phyloP scores from a whole-genome alignment of 2,113 vertebrate genomes.

The Excalfactoria chinensis region DNA sequence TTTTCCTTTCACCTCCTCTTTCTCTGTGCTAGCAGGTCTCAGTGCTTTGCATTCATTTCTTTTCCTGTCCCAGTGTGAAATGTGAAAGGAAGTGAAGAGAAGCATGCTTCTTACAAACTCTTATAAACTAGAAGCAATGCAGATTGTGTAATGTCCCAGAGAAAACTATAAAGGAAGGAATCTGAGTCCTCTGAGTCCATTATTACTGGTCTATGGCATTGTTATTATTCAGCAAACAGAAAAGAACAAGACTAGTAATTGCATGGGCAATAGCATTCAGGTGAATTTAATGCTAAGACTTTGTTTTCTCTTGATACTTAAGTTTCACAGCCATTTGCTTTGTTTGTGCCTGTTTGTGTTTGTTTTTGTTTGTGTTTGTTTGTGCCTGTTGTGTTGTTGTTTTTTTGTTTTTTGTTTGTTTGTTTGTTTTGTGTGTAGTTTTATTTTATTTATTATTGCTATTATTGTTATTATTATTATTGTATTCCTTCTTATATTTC shows the following conservation, averaged over 20 bases:
- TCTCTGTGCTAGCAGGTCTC: not conserved
- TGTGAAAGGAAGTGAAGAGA: not conserved
- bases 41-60: not conserved
- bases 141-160: not conserved
- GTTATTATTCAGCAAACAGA: not conserved
- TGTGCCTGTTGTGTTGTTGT: not conserved
- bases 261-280: not conserved
- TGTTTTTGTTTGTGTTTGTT: not conserved
- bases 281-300: not conserved
- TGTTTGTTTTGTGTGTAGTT: not conserved
- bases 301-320: not conserved
- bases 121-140: not conserved
- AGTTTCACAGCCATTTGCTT: not conserved
- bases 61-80: not conserved
- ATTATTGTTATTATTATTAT: not conserved
- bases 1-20: slow-evolving; percentile 22
- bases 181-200: not conserved
- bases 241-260: not conserved
- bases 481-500: not conserved
- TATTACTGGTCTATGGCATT: not conserved
- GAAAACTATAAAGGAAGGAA: not conserved
- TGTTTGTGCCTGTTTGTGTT: not conserved
- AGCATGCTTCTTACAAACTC: fast-evolving
- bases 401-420: not conserved
- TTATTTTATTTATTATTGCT: no score